Evolutionary conservation across 2,888 invertebrate genomes (phyloP), one percentile per base, ranked within the genome.

Genomic region (Chymomyza amoena): DNA sequence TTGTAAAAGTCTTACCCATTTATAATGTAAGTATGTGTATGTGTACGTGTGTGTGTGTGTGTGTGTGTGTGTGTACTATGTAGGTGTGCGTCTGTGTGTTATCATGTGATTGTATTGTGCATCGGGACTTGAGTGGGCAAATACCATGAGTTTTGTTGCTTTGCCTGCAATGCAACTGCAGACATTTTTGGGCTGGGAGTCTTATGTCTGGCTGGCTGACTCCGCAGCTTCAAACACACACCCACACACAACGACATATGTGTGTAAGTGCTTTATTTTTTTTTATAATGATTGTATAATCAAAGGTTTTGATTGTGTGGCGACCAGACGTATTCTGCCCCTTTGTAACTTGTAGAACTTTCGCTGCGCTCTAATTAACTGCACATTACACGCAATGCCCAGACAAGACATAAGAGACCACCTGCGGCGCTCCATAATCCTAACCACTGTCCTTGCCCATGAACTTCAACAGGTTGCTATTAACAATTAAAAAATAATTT

Each of bases 121-220:
- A 13, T 45, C 71, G 70, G 77, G 75, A 73, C 87, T 74, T 73
- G 78, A 80, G 87, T 83, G 87, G 87, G 78, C 80, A 79, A 85
- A 80, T 87, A 85, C 85, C 83, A 85, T 83, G 87, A 83, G 85
- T 87, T 87, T 82, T 80, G 87, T 87, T 73, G 72, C 76, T 72
- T 75, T 82, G 81, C 75, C 75, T 81, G 81, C 84, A 81, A 70
- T 84, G 78, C 75, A 25, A 20, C 56, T 15, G 59, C 59, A 45
- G 39, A 45, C 39, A 45, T 10, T 13, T 13, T 45, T 45, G 39
- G 39, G 4, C 13, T 45, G 39, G 39, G 39, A 10, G 39, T 13
- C 39, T 45, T 45, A 13, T 13, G 39, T 45, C 39, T 45, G 39
- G 39, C 39, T 45, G 39, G 13, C 10, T 45, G 10, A 13, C 13